Conservation (phyloP, 2,888 invertebrate genomes). For the Cataglyphis rosenhaueri region DNA sequence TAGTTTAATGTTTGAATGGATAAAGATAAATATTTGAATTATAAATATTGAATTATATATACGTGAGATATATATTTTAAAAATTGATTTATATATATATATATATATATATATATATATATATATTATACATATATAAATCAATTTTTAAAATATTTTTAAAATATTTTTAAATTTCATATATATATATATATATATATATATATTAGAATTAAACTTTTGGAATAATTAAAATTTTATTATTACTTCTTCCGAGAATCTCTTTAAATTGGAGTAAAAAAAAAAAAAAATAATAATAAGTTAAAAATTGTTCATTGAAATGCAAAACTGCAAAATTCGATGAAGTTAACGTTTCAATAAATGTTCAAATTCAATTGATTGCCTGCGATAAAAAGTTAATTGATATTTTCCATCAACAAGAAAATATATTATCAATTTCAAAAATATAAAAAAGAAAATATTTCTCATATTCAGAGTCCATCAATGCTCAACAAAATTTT, state of each 20-base stretch:
- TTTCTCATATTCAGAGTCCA: not conserved
- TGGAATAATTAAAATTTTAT: not conserved
- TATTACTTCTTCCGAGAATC: not conserved
- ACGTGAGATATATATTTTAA: not conserved
- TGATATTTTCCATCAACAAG: not conserved
- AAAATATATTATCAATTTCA: not conserved
- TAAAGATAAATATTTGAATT: constrained; percentile 11
- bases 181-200: too few species aligned
- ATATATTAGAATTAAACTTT: too few species aligned
- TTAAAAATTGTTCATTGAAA: not conserved
- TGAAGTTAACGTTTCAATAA: not conserved
- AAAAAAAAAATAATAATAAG: not conserved
- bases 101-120: not conserved
- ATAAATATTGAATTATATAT: not conserved
- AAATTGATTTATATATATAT: not conserved
- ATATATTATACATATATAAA: too few species aligned
- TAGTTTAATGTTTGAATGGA: not conserved
- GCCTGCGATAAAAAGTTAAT: not conserved
- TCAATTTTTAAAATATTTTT: too few species aligned
- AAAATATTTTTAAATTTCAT: too few species aligned
- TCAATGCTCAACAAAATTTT: not conserved
- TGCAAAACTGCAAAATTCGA: not conserved
- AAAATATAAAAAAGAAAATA: constrained; percentile 14
- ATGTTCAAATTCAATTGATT: not conserved
- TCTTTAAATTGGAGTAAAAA: not conserved